Evolutionary conservation across 2,113 vertebrate genomes (phyloP), one percentile per base, ranked within the genome.

Genomic region (Erythrolamprus reginae): DNA sequence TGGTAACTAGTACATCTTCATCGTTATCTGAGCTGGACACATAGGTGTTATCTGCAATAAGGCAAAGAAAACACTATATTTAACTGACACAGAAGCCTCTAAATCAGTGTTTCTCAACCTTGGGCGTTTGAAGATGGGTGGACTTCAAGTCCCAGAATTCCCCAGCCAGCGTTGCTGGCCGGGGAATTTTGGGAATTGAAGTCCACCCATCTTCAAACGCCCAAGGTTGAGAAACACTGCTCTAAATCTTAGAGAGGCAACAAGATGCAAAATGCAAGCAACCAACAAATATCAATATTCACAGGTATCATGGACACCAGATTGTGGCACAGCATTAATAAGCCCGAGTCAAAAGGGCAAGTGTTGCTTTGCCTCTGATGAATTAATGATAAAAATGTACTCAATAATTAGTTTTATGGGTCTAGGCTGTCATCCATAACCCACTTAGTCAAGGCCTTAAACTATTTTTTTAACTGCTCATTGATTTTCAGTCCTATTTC

Each of bases 1-100:
- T 98, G 88, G 98, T 98, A 93, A 98, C 98, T 97, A 98, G 96
- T 28, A 98, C 98, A 93, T 98, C 98, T 96, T 98, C 98, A 90
- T 98, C 96, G 0, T 98, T 98, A 94, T 98, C 98, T 94, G 98
- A 98, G 96, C 98, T 98, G 94, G 98, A 98, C 91, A 98, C 98
- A 0, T 98, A 98, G 0, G 98, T 98, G 95, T 98, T 98, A 95
- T 98, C 98, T 98, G 95, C 1, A 10, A 86, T 94, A 94, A 95
- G 92, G 17, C 24, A 48, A 58, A 51, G 23, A 50, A 61, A 56
- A 82, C 50, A 42, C 48, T 50, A 47, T 42, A 70, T 70, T 90
- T 85, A 90, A 42, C 50, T 52, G 2, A 50, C 87, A 38, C 53
- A 50, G 26, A 83, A 23, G 17, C 24, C 42, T 56, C 38, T 83